Percentiles rank a stretch among this genome's conserved stretches.
Evolutionary conservation across 2,113 vertebrate species (phyloP).

Genomic region (Rhynchomys soricoides): DNA sequence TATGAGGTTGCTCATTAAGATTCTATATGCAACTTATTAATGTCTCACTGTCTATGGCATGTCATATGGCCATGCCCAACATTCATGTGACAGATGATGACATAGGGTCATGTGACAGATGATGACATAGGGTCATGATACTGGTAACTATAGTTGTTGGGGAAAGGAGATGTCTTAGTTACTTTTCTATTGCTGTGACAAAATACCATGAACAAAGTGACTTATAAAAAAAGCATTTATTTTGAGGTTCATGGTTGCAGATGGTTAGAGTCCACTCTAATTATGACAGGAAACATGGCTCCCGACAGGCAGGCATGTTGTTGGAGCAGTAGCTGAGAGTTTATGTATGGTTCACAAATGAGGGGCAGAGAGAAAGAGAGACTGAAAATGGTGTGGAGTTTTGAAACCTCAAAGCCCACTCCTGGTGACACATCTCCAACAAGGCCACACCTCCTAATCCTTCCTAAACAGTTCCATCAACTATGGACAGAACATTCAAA

Average conservation of each 20-base stretch:
- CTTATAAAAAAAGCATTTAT: neutral
- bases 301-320: neutral
- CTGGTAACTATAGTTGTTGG: neutral
- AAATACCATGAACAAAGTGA: neutral
- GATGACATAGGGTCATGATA: neutral
- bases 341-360: neutral
- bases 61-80: neutral
- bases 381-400: neutral
- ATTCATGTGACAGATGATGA: neutral
- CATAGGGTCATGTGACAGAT: neutral
- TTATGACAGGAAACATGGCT: neutral
- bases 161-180: neutral
- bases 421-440: too few species aligned
- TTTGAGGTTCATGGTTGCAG: neutral
- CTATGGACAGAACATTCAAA: neutral
- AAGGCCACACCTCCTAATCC: neutral
- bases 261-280: neutral
- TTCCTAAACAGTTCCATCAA: neutral
- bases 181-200: neutral
- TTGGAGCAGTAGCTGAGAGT: too few species aligned
- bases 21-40: neutral
- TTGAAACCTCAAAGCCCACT: neutral
- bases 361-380: neutral
- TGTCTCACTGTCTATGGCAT: neutral
- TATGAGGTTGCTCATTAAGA: accelerated